A percentile compares a stretch with the other conserved stretches of the same genome.
Conservation (phyloP, 2,113 vertebrate genomes). For the Craseonycteris thonglongyai region DNA sequence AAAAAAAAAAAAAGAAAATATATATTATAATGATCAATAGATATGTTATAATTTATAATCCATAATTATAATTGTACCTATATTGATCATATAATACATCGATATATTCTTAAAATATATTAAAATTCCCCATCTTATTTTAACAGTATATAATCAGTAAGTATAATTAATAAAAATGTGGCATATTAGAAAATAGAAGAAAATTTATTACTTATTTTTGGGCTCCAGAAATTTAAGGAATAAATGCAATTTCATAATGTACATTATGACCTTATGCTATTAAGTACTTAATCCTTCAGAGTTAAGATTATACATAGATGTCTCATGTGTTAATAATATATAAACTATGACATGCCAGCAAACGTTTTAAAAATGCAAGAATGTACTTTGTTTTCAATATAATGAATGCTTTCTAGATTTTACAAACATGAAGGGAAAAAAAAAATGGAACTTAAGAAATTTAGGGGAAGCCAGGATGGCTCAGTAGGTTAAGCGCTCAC, state of each 20-base stretch:
- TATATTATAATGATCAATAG: background rate
- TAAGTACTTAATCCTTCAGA: background rate
- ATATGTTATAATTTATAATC: background rate
- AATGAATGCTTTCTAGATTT: background rate
- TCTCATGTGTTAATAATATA: background rate
- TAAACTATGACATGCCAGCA: background rate
- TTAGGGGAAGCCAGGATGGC: no score
- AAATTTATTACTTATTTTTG: background rate
- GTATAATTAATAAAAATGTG: background rate
- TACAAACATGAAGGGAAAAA: background rate
- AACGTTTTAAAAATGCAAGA: background rate
- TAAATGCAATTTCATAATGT: background rate
- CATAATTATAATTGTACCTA: no score
- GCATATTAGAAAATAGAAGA: background rate
- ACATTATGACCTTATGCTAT: background rate
- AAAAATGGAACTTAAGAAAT: constrained; percentile 24
- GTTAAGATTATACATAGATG: background rate
- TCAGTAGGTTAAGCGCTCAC: no score
- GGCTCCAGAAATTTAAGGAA: background rate
- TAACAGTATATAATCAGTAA: background rate
- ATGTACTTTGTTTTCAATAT: background rate
- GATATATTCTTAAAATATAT: background rate
- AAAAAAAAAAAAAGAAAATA: no score
- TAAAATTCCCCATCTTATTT: background rate
- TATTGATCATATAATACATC: no score